These are phyloP conservation scores for Myotis planiceps DNA, from an alignment of 2,797 vertebrate species.

Conservation along the genomic window DNA sequence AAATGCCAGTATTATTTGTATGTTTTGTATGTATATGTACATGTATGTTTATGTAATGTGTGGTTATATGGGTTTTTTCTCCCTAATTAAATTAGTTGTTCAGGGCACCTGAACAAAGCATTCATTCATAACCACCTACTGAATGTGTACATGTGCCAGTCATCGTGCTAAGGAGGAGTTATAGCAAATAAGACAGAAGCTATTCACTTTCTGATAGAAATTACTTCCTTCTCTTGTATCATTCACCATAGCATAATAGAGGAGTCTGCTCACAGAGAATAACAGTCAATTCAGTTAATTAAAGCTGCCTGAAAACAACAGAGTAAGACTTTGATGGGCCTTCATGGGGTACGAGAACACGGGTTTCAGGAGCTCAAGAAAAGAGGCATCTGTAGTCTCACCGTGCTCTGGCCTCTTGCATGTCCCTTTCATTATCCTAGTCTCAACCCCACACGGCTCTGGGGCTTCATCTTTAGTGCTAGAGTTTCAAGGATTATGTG, in stretches of 20 bases:
- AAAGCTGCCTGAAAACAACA: not conserved
- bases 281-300: not conserved
- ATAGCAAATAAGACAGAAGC: not conserved
- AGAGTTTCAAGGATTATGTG: conserved; percentile 84
- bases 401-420: not conserved
- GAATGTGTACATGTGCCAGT: not conserved
- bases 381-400: not conserved
- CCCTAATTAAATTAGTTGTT: not conserved
- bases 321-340: not conserved
- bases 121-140: not conserved
- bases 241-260: not conserved
- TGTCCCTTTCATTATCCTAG: conserved; percentile 43
- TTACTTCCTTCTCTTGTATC: not conserved
- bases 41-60: not conserved
- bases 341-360: not conserved
- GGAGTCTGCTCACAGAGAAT: not conserved
- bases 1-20: not conserved
- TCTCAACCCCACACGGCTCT: conserved; percentile 57
- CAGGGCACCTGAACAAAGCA: not conserved
- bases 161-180: not conserved
- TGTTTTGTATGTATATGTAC: not conserved
- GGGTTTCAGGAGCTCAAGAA: not conserved
- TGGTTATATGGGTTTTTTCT: not conserved
- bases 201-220: not conserved
- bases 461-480: conserved; percentile 58